Evolutionary conservation across 2,113 vertebrate species (phyloP), one percentile per base, ranked within the genome.

Genomic region (Anguilla rostrata): DNA sequence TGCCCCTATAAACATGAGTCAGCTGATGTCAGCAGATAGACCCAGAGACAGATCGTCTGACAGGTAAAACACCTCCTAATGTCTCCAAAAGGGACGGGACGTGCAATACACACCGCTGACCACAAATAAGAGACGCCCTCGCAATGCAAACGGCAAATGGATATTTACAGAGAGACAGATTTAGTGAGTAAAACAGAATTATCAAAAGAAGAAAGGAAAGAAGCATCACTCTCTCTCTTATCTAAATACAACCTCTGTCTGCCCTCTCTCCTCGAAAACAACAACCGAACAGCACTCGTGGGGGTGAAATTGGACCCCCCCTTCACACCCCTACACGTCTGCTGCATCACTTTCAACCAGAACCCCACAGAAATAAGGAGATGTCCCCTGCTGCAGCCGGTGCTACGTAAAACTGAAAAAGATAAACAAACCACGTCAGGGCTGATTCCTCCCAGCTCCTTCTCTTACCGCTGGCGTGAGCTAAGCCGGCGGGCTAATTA

Each of bases 351-450:
- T 34, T 34, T 75, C 71, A 12, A 66, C 60, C 18, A 66, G 18
- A 75, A 80, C 5, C 18, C 78, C 78, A 16, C 78, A 40, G 41
- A 79, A 80, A 39, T 14, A 40, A 39, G 39, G 78, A 40, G 78
- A 22, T 80, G 9, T 11, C 40, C 39, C 40, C 29, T n/a, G 3
- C 26, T 29, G 22, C 12, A 57, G 26, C 53, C 12, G 14, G 43
- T 29, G n/a, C n/a, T 83, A 80, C 78, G 29, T 80, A 80, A 80
- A 80, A 80, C 78, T 80, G 40, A 39, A 16, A 16, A 39, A 39
- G 40, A 40, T 80, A 80, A 80, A 41, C 39, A 80, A 80, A 80
- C 16, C 34, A 39, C 39, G 78, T 40, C 78, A 0, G 49, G 40
- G 78, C 26, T 80, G 40, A 80, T 20, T 41, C 78, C 39, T 40